Evolutionary conservation across 1,140 invertebrate genomes (phyloP), one percentile per base, ranked within the genome.

Genomic region (Drosophila kohkoa): DNA sequence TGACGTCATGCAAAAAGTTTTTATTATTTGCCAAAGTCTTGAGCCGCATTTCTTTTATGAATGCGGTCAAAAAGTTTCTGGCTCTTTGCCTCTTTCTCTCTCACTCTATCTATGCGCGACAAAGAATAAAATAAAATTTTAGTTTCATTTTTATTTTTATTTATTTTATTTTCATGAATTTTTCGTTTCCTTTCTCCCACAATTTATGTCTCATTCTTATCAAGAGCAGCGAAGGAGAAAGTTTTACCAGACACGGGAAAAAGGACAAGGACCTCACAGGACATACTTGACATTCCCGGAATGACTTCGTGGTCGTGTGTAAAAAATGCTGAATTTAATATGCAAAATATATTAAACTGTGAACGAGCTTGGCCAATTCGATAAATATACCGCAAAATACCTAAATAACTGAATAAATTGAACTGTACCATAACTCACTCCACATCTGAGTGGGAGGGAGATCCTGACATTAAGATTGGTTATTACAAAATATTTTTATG

Each of bases 171-270:
- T 62, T 62, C 59, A 62, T 55, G 32, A 55, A 55, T 55, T 55
- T 77, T 70, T n/a, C 41, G 64, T 38, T 67, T 58, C 25, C 15
- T 76, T 81, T 62, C 85, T 79, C 82, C 67, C 77, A 62, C 60
- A 74, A 63, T 74, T 75, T 60, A 88, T 81, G 71, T 83, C 70
- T 74, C 70, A 87, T 80, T 88, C 83, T 83, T 80, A 88, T 88
- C 83, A 80, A 57, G 54, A 28, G 46, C 16, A 35, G 15, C 35
- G 20, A n/a, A 25, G 35, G 6, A 10, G 11, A 45, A 87, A 83
- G 45, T 80, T 82, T 54, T 6, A 5, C 59, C 52, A 65, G 41
- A 60, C 68, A 49, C 38, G 60, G 45, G 54, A 45, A 16, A 15
- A 49, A 20, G 35, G 15, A 28, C 20, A 51, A 70, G 74, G 58